Evolutionary conservation across 2,888 invertebrate species (phyloP).

Genomic region (Ellobium chinense): DNA sequence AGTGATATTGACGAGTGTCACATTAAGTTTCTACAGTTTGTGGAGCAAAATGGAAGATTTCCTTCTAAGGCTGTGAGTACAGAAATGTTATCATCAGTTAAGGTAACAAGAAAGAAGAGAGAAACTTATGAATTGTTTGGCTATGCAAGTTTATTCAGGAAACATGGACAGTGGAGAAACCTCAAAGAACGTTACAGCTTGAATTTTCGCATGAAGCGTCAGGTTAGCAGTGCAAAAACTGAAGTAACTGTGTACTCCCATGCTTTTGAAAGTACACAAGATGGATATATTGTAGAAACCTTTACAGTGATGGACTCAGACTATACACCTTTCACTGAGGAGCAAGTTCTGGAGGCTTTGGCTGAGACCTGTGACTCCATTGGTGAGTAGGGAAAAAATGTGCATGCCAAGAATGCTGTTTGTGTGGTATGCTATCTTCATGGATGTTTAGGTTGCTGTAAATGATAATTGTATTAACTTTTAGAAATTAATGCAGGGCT

Average conservation of each 20-base stretch:
- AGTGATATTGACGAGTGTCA: not conserved
- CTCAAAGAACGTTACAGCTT: not conserved
- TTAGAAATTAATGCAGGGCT: too few relatives aligned
- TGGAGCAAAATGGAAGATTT: constrained; percentile 50
- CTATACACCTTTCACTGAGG: constrained; percentile 44
- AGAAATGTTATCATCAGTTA: too few relatives aligned
- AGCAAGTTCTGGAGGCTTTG: constrained; percentile 50
- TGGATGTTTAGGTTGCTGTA: too few relatives aligned
- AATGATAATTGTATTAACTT: too few relatives aligned
- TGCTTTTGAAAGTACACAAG: constrained; percentile 14
- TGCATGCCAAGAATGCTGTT: too few relatives aligned
- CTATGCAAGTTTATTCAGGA: not conserved
- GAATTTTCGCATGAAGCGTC: not conserved
- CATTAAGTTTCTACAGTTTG: constrained; percentile 47
- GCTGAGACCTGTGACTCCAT: constrained; percentile 53
- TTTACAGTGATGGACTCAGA: constrained; percentile 52
- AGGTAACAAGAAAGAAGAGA: not conserved
- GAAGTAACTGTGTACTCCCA: constrained; percentile 51
- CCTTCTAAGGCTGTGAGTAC: not conserved
- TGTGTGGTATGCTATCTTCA: too few relatives aligned
- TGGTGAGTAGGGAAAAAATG: constrained; percentile 55
- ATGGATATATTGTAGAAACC: constrained; percentile 33
- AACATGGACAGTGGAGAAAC: not conserved
- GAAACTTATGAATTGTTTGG: not conserved
- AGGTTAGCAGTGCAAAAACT: constrained; percentile 1